These are phyloP conservation scores for Phymatocera aterrima DNA, from an alignment of 2,888 invertebrate genomes.

Conservation along the genomic window DNA sequence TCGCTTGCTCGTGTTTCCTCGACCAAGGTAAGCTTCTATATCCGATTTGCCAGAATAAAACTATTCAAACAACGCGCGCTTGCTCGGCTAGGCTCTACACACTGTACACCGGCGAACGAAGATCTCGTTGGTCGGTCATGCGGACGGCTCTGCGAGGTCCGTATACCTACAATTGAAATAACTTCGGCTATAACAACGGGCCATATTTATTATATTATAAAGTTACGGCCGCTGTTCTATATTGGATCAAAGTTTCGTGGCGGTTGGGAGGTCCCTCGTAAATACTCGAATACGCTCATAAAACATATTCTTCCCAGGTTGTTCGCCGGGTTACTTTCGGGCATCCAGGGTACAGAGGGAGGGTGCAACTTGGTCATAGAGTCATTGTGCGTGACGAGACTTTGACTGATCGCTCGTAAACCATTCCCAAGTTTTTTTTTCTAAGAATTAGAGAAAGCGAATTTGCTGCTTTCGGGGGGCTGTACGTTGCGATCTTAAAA, in stretches of 20 bases:
- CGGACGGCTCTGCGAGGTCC: too few relatives aligned
- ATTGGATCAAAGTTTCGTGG: conserved; percentile 39
- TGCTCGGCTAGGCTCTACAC: too few relatives aligned
- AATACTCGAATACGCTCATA: conserved; percentile 36
- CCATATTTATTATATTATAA: conserved; percentile 38
- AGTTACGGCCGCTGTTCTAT: conserved; percentile 39
- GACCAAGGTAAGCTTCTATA: background rate
- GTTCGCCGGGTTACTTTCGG: conserved; percentile 1
- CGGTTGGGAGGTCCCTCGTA: conserved; percentile 41
- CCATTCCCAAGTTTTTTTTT: conserved; percentile 58
- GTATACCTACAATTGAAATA: background rate
- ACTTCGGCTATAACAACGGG: conserved; percentile 18
- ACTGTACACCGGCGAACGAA: too few relatives aligned
- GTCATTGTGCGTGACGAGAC: conserved; percentile 69
- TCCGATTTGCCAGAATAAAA: background rate
- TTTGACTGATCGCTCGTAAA: conserved; percentile 72
- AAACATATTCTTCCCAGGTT: conserved; percentile 40
- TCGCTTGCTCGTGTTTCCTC: background rate
- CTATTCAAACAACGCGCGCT: too few relatives aligned
- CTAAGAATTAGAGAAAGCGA: conserved; percentile 62
- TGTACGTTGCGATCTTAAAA: conserved; percentile 35
- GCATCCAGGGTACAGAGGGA: conserved; percentile 47
- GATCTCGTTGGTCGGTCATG: background rate
- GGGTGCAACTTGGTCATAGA: conserved; percentile 61
- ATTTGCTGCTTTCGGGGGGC: conserved; percentile 52